Percentiles rank a stretch among this genome's conserved stretches.
Conservation (phyloP, 1,140 invertebrate species). For the Nomia melanderi region DNA sequence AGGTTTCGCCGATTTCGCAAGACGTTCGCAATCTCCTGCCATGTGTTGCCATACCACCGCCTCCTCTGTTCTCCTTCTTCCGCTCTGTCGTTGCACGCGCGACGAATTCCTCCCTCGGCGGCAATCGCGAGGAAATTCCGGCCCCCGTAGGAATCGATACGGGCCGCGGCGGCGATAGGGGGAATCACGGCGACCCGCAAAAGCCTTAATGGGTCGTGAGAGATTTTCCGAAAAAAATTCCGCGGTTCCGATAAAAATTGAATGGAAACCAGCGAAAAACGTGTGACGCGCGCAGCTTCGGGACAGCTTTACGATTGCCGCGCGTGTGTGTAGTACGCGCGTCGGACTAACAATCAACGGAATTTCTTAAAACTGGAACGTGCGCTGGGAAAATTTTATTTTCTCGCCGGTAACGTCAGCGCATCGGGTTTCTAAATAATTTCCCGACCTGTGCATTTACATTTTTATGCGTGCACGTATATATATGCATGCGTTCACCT, state of each 20-base stretch:
- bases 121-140: neutral
- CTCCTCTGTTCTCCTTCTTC: no score
- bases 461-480: no score
- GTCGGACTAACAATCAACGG: neutral
- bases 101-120: neutral
- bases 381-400: neutral
- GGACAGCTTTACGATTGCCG: neutral
- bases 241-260: neutral
- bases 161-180: neutral
- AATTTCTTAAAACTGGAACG: neutral
- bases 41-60: slow-evolving; percentile 7
- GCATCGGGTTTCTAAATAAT: neutral
- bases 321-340: neutral
- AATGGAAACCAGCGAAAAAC: neutral
- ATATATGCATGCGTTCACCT: no score
- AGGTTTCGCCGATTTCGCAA: neutral
- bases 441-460: no score
- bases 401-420: no score
- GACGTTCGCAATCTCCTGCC: neutral
- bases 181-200: slow-evolving; percentile 1
- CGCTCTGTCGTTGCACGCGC: neutral
- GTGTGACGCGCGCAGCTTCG: neutral
- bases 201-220: slow-evolving; percentile 5
- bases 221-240: neutral
- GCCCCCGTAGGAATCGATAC: slow-evolving; percentile 17